Conservation (phyloP, 2,888 invertebrate genomes). For the Eustalomyia histrio region DNA sequence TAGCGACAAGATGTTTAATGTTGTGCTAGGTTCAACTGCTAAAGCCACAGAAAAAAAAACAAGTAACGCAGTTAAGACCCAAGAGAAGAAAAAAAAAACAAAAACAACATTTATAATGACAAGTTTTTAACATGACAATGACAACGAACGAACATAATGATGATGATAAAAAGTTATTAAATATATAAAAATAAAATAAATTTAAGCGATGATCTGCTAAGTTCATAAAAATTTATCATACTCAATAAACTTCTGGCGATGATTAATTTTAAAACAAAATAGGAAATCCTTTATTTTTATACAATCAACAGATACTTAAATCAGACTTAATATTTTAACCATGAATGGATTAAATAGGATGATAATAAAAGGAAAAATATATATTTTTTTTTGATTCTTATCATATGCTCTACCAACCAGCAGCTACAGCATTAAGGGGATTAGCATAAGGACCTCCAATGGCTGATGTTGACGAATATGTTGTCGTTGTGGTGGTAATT, state of each 20-base stretch:
- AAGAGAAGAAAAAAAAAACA: too few species aligned
- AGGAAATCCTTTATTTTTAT: background rate
- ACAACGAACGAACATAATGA: background rate
- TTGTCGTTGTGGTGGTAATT: slow-evolving; percentile 55
- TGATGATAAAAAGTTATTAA: background rate
- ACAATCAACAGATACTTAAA: background rate
- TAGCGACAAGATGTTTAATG: background rate
- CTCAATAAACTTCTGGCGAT: background rate
- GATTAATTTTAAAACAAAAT: background rate
- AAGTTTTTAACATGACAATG: background rate
- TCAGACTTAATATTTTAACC: background rate
- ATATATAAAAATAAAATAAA: too few species aligned
- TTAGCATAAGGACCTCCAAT: background rate
- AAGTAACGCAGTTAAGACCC: too few species aligned
- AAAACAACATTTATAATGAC: background rate
- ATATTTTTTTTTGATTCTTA: background rate
- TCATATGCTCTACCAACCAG: slow-evolving; percentile 37
- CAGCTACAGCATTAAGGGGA: slow-evolving; percentile 6
- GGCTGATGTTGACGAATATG: slow-evolving; percentile 33
- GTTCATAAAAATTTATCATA: too few species aligned
- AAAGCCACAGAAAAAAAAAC: background rate
- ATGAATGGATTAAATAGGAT: background rate
- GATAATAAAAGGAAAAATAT: too few species aligned
- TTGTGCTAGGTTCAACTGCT: background rate
- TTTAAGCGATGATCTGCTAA: too few species aligned